Conservation (phyloP, 2,113 vertebrate genomes). For the Takifugu bimaculatus region DNA sequence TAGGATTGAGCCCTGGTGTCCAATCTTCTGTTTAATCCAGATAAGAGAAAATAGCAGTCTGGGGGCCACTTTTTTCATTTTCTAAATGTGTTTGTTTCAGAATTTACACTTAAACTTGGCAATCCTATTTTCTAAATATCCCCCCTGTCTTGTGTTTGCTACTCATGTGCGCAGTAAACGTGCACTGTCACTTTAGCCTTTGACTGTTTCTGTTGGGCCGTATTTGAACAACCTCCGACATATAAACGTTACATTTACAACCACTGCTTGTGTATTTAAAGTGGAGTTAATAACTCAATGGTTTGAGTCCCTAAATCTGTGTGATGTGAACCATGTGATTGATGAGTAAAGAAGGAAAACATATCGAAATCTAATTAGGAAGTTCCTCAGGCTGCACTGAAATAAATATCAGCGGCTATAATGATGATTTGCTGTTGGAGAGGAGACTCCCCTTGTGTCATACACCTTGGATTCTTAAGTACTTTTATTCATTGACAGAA, state of each 20-base stretch:
- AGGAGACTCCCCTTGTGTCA: too few species aligned
- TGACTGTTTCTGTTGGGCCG: constrained; percentile 4
- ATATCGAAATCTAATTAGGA: too few species aligned
- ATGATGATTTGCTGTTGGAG: too few species aligned
- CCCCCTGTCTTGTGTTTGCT: not conserved
- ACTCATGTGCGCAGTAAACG: too few species aligned
- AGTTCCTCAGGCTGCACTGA: too few species aligned
- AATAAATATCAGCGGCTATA: too few species aligned
- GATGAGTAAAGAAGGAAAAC: not conserved
- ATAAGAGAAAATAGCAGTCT: constrained; percentile 25
- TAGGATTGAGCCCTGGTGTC: constrained; percentile 30
- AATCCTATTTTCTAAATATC: not conserved
- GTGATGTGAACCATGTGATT: not conserved
- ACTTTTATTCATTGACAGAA: not conserved
- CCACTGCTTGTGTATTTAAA: too few species aligned
- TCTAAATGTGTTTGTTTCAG: constrained; percentile 3
- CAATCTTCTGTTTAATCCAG: constrained; percentile 54
- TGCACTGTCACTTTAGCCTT: constrained; percentile 1
- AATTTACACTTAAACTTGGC: not conserved
- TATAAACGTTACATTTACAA: too few species aligned
- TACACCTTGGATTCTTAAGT: too few species aligned
- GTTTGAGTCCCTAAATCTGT: not conserved
- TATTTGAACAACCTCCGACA: too few species aligned
- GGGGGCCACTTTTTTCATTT: not conserved
- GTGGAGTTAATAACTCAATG: too few species aligned